phyloP scores from a whole-genome alignment of 2,888 invertebrate genomes.

The Macaria liturata region DNA sequence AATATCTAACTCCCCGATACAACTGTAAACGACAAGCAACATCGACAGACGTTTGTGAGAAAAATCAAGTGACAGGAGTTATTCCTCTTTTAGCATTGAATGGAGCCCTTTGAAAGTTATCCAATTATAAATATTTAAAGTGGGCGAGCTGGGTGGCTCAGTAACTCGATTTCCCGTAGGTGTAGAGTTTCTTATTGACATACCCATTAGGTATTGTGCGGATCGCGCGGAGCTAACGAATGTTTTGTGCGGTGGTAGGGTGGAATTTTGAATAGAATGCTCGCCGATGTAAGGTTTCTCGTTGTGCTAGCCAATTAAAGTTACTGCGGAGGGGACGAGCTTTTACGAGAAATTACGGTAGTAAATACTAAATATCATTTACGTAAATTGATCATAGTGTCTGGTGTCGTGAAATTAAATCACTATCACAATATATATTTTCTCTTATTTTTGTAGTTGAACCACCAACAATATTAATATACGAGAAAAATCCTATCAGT shows the following conservation, averaged over 20 bases:
- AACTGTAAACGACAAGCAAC: conserved; percentile 4
- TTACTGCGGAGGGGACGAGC: background rate
- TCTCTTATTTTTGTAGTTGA: no score
- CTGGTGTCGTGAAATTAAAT: no score
- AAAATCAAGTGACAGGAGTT: conserved; percentile 8
- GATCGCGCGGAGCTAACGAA: conserved; percentile 35
- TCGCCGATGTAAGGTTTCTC: conserved; percentile 12
- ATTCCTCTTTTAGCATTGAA: conserved; percentile 19
- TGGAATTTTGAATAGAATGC: conserved; percentile 28
- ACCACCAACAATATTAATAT: no score
- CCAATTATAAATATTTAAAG: conserved; percentile 75
- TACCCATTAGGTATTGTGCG: conserved; percentile 69
- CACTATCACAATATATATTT: no score
- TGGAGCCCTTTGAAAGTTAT: conserved; percentile 39
- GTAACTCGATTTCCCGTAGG: conserved; percentile 67
- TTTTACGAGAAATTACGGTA: background rate
- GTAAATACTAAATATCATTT: no score
- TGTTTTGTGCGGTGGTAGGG: conserved; percentile 31
- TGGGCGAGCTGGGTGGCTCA: conserved; percentile 56
- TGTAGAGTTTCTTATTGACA: conserved; percentile 77
- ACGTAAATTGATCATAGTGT: no score
- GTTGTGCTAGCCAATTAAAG: conserved; percentile 1
- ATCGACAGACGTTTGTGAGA: conserved; percentile 5
- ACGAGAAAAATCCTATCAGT: no score
- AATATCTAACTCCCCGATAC: background rate